Percentiles rank a stretch among this genome's conserved stretches.
phyloP scores from a whole-genome alignment of 1,140 invertebrate species.

The Aphaenogaster rudis region DNA sequence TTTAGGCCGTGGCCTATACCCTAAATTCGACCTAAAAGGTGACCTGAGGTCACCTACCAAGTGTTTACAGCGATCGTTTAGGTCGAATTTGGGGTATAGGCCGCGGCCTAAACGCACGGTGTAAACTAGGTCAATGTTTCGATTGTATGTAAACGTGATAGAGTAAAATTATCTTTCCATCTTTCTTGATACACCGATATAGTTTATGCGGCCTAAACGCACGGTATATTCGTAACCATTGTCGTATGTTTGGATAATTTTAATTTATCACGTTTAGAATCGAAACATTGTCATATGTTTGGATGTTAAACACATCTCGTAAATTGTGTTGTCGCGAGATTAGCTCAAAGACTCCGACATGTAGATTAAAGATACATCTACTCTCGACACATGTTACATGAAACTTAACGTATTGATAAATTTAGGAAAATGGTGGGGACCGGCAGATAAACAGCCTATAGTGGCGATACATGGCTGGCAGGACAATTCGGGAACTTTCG shows the following conservation, averaged over 20 bases:
- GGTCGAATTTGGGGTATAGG: too few relatives aligned
- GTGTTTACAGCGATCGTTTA: too few relatives aligned
- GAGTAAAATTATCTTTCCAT: too few relatives aligned
- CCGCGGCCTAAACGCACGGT: too few relatives aligned
- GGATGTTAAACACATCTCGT: background rate
- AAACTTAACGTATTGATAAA: constrained; percentile 68
- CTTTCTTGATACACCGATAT: too few relatives aligned
- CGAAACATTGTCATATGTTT: background rate
- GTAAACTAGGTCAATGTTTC: too few relatives aligned
- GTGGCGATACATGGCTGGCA: constrained; percentile 96
- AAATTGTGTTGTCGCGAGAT: background rate
- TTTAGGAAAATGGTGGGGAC: constrained; percentile 93
- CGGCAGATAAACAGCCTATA: constrained; percentile 90
- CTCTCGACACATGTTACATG: background rate
- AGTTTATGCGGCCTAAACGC: too few relatives aligned
- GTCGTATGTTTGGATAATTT: background rate
- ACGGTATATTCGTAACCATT: background rate
- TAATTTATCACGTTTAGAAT: background rate
- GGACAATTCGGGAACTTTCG: constrained; percentile 95
- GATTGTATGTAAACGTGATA: too few relatives aligned
- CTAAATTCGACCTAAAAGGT: too few relatives aligned
- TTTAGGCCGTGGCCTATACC: too few relatives aligned
- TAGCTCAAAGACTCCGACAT: background rate
- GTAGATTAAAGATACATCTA: background rate
- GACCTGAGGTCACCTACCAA: too few relatives aligned